Evolutionary conservation across 2,797 vertebrate species (phyloP), one percentile per base, ranked within the genome.

Genomic region (Tapera naevia): DNA sequence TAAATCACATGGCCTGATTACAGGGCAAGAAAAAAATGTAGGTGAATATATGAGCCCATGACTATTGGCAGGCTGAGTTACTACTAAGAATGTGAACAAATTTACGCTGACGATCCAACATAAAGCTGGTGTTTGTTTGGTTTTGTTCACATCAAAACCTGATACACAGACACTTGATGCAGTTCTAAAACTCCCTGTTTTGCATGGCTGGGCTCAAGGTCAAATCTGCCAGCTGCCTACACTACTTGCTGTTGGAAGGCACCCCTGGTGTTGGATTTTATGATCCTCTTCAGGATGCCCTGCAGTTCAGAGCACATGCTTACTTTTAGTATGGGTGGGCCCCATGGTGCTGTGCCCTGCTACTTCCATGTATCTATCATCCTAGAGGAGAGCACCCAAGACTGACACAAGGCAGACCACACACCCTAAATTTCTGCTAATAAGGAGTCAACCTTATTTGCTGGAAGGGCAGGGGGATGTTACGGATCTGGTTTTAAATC

Each of bases 1-100:
- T 96, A 99, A 97, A 96, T 99, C 99, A 71, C 99, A 99, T 0
- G 99, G 97, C 78, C 99, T 99, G 95, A 75, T 88, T 30, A 61
- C 0, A 2, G 80, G 72, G 86, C 71, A 92, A 89, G 69, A 80
- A 92, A 66, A 64, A 84, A 65, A 65, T 8, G 17, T 39, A 62
- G 72, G 25, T 88, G 28, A 62, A 74, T 50, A 30, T 17, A 75
- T 3, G 35, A 88, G 9, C 23, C 62, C 9, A 2, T 17, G 35
- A 51, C 39, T 75, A 46, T 9, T 41, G 45, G 61, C 41, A 93
- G 41, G 32, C 50, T 83, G 41, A 64, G 56, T 89, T 64, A 56
- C 53, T 56, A 18, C 35, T 66, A 54, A 88, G 37, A 45, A 73
- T 2, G 22, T 35, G 57, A 92, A 78, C 13, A 67, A 62, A 72